Conservation (phyloP, 2,888 invertebrate genomes). For the Chymomyza caudatula region DNA sequence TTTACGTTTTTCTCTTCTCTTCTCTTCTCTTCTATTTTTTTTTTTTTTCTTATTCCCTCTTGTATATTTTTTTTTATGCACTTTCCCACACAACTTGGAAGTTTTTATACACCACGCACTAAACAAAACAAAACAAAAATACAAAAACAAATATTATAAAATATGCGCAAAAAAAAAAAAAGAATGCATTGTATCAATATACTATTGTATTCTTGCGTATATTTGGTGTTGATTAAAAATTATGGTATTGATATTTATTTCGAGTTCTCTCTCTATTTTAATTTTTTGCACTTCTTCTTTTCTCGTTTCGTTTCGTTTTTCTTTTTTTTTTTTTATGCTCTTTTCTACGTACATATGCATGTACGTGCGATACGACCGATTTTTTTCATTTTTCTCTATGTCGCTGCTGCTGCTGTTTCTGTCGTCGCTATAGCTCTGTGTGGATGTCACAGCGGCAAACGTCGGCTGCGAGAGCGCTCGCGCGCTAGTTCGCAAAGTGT, state of each 20-base stretch:
- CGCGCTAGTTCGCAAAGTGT: constrained; percentile 46
- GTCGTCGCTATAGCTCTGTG: constrained; percentile 17
- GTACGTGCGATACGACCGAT: neutral
- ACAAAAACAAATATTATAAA: neutral
- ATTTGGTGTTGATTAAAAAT: neutral
- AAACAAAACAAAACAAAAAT: neutral
- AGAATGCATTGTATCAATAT: neutral
- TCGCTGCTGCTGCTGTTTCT: neutral
- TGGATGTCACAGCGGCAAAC: constrained; percentile 26
- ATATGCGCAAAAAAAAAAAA: neutral
- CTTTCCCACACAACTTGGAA: neutral
- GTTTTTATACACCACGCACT: neutral
- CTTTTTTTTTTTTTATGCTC: neutral
- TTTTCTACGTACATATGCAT: neutral
- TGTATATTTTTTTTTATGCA: neutral
- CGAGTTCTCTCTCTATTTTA: neutral
- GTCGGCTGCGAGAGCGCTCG: constrained; percentile 53
- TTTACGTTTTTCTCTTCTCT: neutral
- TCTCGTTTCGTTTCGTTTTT: no score
- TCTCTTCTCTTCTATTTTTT: neutral
- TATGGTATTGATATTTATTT: neutral
- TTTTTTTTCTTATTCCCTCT: no score
- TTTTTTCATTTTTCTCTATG: constrained; percentile 1
- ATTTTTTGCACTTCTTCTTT: neutral
- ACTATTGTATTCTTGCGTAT: neutral